Conservation (phyloP, 2,113 vertebrate genomes). For the Protobothrops flavoviridis region DNA sequence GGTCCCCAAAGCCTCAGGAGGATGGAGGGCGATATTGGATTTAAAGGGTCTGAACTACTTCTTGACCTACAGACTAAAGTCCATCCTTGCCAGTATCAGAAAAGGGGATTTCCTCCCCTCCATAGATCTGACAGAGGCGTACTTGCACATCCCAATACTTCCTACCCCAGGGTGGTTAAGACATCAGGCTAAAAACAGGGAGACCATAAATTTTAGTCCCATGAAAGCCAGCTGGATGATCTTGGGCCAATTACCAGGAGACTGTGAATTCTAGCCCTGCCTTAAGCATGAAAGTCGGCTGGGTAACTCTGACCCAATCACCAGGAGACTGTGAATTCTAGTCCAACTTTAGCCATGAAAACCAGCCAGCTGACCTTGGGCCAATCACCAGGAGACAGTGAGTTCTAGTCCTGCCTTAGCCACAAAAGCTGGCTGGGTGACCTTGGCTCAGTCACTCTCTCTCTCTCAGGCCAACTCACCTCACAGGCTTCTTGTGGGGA, state of each 20-base stretch:
- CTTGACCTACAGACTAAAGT: too few relatives aligned
- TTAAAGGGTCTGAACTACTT: too few relatives aligned
- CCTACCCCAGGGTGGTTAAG: not conserved
- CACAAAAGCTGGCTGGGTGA: not conserved
- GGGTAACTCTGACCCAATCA: not conserved
- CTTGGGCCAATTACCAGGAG: too few relatives aligned
- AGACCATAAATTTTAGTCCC: not conserved
- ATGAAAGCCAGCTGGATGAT: too few relatives aligned
- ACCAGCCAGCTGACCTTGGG: too few relatives aligned
- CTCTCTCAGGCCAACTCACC: not conserved
- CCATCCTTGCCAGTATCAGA: too few relatives aligned
- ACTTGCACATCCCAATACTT: too few relatives aligned
- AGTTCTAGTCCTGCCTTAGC: not conserved
- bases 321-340: not conserved
- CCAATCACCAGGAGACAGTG: too few relatives aligned
- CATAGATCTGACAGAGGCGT: too few relatives aligned
- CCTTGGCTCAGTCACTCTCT: not conserved
- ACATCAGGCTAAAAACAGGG: not conserved
- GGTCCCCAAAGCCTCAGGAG: too few relatives aligned
- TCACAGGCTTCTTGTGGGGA: not conserved
- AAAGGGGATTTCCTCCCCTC: too few relatives aligned
- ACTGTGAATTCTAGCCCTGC: not conserved
- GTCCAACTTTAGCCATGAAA: not conserved
- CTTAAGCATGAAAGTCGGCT: not conserved
- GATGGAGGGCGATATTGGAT: too few relatives aligned